Evolutionary conservation across 2,888 invertebrate species (phyloP).

Genomic region (Tetranychus piercei): DNA sequence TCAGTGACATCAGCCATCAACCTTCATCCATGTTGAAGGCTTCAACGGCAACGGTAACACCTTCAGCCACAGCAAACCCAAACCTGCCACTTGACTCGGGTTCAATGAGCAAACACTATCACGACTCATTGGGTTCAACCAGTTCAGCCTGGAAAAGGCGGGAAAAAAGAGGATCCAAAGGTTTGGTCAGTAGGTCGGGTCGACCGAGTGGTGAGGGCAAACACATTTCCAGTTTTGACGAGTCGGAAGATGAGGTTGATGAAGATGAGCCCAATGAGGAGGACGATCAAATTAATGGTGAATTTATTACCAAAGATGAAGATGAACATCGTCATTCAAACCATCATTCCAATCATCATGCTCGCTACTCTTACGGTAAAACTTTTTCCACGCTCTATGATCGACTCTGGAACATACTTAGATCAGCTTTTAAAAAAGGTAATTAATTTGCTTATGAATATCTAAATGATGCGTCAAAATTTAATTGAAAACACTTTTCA

Average conservation of each 20-base stretch:
- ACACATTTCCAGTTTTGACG: background rate
- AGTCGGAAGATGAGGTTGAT: background rate
- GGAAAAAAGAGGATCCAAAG: no score
- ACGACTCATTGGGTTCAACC: no score
- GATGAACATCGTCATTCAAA: background rate
- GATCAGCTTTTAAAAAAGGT: constrained; percentile 22
- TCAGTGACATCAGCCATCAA: background rate
- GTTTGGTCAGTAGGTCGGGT: no score
- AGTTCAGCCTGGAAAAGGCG: no score
- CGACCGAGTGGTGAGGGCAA: no score
- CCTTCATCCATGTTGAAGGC: background rate
- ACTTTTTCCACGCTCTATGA: constrained; percentile 15
- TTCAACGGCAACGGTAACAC: background rate
- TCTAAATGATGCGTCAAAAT: no score
- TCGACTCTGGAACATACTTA: constrained; percentile 14
- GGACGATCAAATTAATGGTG: constrained; percentile 12
- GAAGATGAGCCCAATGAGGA: background rate
- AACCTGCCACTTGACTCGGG: no score
- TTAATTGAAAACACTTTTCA: no score
- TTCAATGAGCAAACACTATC: no score
- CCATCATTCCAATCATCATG: background rate
- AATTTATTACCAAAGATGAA: constrained; percentile 3
- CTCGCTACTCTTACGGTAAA: constrained; percentile 2
- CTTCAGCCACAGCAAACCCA: background rate
- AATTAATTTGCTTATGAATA: background rate